Conservation (phyloP, 1,140 invertebrate genomes). For the Dreissena polymorpha region DNA sequence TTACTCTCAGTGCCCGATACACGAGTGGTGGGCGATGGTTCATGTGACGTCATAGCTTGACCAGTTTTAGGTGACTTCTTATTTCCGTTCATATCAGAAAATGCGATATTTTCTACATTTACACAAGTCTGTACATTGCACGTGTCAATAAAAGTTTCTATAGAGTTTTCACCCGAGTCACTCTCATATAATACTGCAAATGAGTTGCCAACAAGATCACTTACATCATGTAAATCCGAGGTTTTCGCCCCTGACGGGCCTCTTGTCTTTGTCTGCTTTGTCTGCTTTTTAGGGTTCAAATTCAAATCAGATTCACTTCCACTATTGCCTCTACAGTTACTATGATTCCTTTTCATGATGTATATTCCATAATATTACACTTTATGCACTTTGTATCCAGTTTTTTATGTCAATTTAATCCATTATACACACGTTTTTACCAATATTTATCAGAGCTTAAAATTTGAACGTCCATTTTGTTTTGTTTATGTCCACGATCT, state of each 20-base stretch:
- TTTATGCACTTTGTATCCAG: slow-evolving; percentile 9
- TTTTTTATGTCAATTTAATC: neutral
- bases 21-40: neutral
- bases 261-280: slow-evolving; percentile 24
- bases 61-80: slow-evolving; percentile 1
- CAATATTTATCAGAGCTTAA: slow-evolving; percentile 25
- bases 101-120: neutral
- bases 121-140: no score
- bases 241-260: neutral
- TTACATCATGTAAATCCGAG: slow-evolving; percentile 19
- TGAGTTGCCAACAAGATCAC: slow-evolving; percentile 6
- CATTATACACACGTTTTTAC: slow-evolving; percentile 6
- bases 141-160: slow-evolving; percentile 5
- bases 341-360: slow-evolving; percentile 18
- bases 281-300: slow-evolving; percentile 6
- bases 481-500: no score
- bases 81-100: slow-evolving; percentile 8
- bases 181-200: slow-evolving; percentile 17
- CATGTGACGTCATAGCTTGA: slow-evolving; percentile 6
- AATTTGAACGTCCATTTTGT: slow-evolving; percentile 8
- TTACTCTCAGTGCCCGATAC: neutral
- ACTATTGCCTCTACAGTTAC: slow-evolving; percentile 17
- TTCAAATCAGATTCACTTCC: slow-evolving; percentile 17
- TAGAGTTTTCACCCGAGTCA: slow-evolving; percentile 13
- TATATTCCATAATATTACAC: neutral